phyloP scores from a whole-genome alignment of 2,113 vertebrate genomes.

The Catagonus wagneri region DNA sequence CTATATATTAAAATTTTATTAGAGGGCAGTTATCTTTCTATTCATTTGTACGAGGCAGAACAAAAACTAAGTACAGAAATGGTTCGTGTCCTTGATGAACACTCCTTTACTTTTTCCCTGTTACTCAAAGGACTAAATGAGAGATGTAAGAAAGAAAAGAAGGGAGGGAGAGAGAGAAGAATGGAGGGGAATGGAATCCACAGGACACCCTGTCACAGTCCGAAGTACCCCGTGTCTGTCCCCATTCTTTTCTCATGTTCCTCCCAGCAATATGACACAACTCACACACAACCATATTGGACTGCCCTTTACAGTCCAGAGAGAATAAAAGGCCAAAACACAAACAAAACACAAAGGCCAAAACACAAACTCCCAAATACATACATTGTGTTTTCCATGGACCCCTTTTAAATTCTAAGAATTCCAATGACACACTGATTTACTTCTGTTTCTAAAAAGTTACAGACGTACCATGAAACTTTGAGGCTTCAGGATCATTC shows the following conservation, averaged over 20 bases:
- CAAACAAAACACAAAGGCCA: not conserved
- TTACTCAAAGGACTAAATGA: not conserved
- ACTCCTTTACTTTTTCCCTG: not conserved
- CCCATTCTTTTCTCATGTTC: not conserved
- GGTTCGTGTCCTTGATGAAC: not conserved
- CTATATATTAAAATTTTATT: not conserved
- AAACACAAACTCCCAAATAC: not conserved
- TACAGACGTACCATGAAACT: constrained; percentile 91
- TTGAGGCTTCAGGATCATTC: constrained; percentile 93
- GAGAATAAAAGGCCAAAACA: not conserved
- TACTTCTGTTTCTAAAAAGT: constrained; percentile 22
- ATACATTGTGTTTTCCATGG: not conserved
- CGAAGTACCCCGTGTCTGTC: not conserved
- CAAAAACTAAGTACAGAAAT: not conserved
- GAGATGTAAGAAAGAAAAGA: not conserved
- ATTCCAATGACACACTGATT: not conserved
- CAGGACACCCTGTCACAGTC: not conserved
- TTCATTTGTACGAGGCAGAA: not conserved
- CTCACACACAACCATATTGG: not conserved
- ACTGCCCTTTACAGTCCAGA: not conserved
- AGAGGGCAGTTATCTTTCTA: not conserved
- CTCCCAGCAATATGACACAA: not conserved
- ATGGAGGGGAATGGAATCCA: not conserved
- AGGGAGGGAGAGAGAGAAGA: not conserved
- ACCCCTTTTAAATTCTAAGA: not conserved